Evolutionary conservation across 2,888 invertebrate species (phyloP).

Genomic region (Latrodectus hesperus): DNA sequence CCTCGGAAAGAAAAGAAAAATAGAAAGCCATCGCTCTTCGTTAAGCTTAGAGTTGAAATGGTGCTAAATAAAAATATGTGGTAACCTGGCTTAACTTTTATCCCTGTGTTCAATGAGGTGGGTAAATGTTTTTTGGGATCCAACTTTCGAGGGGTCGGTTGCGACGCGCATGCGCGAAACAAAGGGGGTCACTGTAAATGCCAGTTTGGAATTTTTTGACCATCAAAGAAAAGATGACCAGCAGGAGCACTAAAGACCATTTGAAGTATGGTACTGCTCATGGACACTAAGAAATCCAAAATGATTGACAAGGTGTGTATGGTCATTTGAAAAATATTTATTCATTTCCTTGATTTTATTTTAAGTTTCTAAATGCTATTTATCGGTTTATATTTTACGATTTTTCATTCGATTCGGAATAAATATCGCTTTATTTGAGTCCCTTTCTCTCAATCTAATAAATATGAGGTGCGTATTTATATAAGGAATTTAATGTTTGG

Average conservation of each 20-base stretch:
- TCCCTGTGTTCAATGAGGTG: slow-evolving; percentile 42
- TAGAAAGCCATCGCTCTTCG: not conserved
- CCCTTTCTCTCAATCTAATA: too few species aligned
- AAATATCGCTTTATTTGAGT: too few species aligned
- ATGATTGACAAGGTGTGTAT: slow-evolving; percentile 69
- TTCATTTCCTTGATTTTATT: not conserved
- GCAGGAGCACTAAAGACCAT: slow-evolving; percentile 38
- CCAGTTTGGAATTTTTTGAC: slow-evolving; percentile 56
- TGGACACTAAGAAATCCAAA: slow-evolving; percentile 40
- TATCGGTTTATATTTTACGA: too few species aligned
- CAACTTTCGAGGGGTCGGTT: slow-evolving; percentile 2
- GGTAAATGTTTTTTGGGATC: slow-evolving; percentile 7
- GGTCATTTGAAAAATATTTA: slow-evolving; percentile 5
- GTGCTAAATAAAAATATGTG: slow-evolving; percentile 37
- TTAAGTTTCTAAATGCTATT: not conserved
- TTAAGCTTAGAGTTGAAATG: not conserved
- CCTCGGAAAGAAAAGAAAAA: slow-evolving; percentile 8
- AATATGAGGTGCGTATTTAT: too few species aligned
- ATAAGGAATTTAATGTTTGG: too few species aligned
- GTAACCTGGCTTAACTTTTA: slow-evolving; percentile 14
- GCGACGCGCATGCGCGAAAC: slow-evolving; percentile 58
- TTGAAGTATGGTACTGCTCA: slow-evolving; percentile 52
- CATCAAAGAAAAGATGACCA: slow-evolving; percentile 68
- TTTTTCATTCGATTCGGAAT: too few species aligned
- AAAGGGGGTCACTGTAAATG: slow-evolving; percentile 61